Percentiles rank a stretch among this genome's conserved stretches.
These are phyloP conservation scores for Lydus trimaculatus DNA, from an alignment of 2,888 invertebrate species.

Conservation along the genomic window DNA sequence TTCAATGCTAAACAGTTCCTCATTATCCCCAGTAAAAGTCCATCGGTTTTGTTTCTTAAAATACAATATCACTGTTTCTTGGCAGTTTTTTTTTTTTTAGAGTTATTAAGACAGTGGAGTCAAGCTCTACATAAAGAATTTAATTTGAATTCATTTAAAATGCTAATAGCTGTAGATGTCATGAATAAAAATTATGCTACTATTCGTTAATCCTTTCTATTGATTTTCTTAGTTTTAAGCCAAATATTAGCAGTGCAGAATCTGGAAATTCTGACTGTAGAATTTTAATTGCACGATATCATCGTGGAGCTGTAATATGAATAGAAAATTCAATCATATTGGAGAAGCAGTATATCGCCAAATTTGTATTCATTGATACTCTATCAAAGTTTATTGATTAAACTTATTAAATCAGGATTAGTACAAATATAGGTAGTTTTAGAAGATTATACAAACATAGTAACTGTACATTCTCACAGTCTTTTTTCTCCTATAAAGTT, in stretches of 20 bases:
- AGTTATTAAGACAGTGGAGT: background rate
- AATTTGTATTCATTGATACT: background rate
- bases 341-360: background rate
- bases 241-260: background rate
- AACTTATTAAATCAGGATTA: background rate
- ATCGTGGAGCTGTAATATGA: background rate
- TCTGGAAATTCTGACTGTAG: background rate
- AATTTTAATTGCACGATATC: background rate
- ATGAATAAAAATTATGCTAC: conserved; percentile 51
- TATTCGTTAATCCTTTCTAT: conserved; percentile 13
- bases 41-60: background rate
- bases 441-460: background rate
- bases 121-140: conserved; percentile 39
- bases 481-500: background rate
- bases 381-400: background rate
- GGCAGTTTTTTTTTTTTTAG: background rate
- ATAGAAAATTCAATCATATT: background rate
- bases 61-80: background rate
- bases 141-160: conserved; percentile 55
- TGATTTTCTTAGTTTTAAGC: background rate
- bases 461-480: background rate
- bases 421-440: background rate
- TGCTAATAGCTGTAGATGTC: conserved; percentile 49
- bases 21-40: background rate
- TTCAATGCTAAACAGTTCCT: background rate